Conservation (phyloP, 2,113 vertebrate genomes). For the Urocolius indicus region DNA sequence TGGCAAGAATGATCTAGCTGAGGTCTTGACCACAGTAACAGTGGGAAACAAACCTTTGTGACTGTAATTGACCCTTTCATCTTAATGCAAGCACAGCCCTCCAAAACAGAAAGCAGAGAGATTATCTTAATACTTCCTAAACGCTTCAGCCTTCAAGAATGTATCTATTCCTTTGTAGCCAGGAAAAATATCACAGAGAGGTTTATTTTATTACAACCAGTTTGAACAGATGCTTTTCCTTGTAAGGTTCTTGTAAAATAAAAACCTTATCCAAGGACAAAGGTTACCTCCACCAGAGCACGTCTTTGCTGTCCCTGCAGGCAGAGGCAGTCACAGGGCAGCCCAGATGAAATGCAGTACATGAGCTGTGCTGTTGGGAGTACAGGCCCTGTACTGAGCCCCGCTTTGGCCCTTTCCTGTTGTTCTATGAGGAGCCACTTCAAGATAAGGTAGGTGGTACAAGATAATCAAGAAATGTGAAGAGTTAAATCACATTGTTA, state of each 20-base stretch:
- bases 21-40: background rate
- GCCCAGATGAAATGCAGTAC: background rate
- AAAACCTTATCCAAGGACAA: background rate
- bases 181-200: background rate
- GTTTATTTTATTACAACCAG: background rate
- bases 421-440: background rate
- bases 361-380: background rate
- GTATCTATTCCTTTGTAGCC: background rate
- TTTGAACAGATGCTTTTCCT: background rate
- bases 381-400: rapidly evolving
- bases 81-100: background rate
- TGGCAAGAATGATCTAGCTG: background rate
- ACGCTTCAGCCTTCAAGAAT: background rate
- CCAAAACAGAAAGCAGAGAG: background rate
- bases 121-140: background rate
- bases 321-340: background rate
- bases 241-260: background rate
- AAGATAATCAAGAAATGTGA: background rate
- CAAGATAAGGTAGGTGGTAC: background rate
- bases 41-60: background rate
- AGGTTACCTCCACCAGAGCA: background rate
- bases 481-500: background rate
- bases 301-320: background rate
- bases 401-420: background rate
- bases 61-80: background rate